phyloP scores from a whole-genome alignment of 2,113 vertebrate genomes.

The Phalacrocorax brasilianus region DNA sequence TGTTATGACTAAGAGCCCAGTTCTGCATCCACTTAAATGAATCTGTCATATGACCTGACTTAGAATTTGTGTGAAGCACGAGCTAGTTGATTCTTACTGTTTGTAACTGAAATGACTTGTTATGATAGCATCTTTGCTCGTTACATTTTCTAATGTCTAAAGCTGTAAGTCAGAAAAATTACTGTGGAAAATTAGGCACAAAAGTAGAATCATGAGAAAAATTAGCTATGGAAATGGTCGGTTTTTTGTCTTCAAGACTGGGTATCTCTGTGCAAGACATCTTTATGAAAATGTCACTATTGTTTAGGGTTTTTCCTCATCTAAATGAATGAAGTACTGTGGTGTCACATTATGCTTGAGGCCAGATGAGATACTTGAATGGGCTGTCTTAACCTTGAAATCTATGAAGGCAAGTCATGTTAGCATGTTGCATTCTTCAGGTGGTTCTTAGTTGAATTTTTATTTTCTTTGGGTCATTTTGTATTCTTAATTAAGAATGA shows the following conservation, averaged over 20 bases:
- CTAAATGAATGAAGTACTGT: background rate
- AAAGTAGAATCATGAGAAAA: background rate
- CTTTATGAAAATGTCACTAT: background rate
- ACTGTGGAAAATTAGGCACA: background rate
- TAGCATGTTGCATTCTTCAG: background rate
- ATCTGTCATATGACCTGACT: background rate
- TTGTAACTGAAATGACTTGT: background rate
- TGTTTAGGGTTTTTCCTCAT: background rate
- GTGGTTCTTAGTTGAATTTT: background rate
- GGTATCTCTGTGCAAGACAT: background rate
- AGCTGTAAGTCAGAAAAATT: background rate
- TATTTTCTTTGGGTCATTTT: background rate
- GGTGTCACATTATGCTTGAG: background rate
- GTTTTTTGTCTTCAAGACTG: background rate
- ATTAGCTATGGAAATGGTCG: background rate
- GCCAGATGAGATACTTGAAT: background rate
- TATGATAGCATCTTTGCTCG: background rate
- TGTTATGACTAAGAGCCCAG: background rate
- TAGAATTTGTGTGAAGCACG: background rate
- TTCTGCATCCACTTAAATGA: background rate
- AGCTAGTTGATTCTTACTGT: background rate
- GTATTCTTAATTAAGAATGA: background rate
- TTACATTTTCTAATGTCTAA: background rate
- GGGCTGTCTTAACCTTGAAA: background rate
- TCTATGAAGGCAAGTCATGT: background rate